phyloP scores from a whole-genome alignment of 2,113 vertebrate species.

The Melanotaenia duboulayi region DNA sequence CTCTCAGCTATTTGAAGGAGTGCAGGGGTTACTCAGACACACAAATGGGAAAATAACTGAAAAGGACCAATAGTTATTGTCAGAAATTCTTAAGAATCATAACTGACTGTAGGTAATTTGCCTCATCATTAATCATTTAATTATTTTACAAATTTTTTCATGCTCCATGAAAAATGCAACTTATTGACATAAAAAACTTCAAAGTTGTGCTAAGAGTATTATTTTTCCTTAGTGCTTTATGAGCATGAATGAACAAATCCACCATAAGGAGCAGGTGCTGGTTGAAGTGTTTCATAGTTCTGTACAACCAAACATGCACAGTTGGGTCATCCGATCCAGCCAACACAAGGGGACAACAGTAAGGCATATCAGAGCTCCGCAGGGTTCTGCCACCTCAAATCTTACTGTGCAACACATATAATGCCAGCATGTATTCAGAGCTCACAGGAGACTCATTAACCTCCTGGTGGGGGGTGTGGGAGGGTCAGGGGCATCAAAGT shows the following conservation, averaged over 20 bases:
- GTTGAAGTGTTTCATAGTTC: conserved; percentile 11
- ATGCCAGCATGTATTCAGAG: conserved; percentile 60
- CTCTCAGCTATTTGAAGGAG: conserved; percentile 63
- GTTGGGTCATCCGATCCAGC: conserved; percentile 27
- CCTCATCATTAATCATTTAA: neutral
- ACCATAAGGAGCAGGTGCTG: conserved; percentile 19
- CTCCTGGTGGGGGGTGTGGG: conserved; percentile 63
- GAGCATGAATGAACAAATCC: neutral
- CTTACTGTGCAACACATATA: conserved; percentile 28
- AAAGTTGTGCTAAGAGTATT: neutral
- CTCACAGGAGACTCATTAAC: conserved; percentile 79
- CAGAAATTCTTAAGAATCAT: conserved; percentile 31
- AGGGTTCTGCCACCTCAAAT: conserved; percentile 28
- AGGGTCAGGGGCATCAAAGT: conserved; percentile 81
- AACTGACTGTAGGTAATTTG: neutral
- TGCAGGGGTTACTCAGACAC: conserved; percentile 26
- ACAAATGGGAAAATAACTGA: conserved; percentile 6
- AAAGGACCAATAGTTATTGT: conserved; percentile 16
- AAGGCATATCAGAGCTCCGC: conserved; percentile 14
- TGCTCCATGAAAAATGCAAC: no score
- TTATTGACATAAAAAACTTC: neutral
- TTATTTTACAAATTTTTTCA: no score
- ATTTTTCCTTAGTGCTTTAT: neutral
- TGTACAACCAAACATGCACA: conserved; percentile 29
- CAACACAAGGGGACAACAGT: conserved; percentile 3